Conservation (phyloP, 2,797 vertebrate genomes). For the Sebastes umbrosus region DNA sequence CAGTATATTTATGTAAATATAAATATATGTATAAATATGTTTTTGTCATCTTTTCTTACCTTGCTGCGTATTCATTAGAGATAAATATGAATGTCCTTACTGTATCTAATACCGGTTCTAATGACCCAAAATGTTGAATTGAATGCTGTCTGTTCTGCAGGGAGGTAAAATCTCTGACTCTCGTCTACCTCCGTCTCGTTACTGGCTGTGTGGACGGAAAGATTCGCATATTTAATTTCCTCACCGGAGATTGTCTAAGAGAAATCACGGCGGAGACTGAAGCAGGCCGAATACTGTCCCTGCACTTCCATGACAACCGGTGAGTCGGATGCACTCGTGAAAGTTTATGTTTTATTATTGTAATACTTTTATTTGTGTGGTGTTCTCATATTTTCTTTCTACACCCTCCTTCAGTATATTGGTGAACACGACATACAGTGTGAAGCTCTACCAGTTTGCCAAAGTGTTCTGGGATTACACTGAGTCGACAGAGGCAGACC, state of each 20-base stretch:
- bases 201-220: constrained; percentile 90
- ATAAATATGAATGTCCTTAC: not conserved
- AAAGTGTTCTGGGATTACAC: constrained; percentile 85
- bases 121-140: not conserved
- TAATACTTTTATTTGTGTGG: not conserved
- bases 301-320: constrained; percentile 83
- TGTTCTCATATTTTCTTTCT: not conserved
- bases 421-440: constrained; percentile 78
- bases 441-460: constrained; percentile 86
- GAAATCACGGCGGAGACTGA: constrained; percentile 78
- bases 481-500: not conserved
- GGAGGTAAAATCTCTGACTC: constrained; percentile 85
- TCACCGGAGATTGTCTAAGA: constrained; percentile 86
- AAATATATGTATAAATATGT: not conserved
- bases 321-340: constrained; percentile 41
- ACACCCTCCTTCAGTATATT: constrained; percentile 78
- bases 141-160: constrained; percentile 65
- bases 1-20: no score
- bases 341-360: not conserved
- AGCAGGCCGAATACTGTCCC: constrained; percentile 78
- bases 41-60: not conserved
- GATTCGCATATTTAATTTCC: constrained; percentile 89
- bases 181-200: constrained; percentile 88
- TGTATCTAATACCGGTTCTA: not conserved
- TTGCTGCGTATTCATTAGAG: no score